phyloP scores from a whole-genome alignment of 2,888 invertebrate genomes.

The Synanthedon tipuliformis region DNA sequence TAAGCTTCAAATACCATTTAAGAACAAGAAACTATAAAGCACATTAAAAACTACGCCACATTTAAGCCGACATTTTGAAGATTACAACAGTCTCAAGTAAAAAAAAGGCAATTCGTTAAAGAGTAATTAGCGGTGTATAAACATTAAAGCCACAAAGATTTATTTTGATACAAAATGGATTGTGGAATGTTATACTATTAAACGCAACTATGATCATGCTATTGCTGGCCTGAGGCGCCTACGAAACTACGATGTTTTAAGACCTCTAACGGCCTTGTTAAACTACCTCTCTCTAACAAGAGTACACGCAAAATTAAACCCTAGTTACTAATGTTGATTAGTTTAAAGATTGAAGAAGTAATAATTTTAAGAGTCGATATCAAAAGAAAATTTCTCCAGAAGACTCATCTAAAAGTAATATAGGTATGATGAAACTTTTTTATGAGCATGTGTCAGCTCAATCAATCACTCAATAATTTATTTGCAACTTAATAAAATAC shows the following conservation, averaged over 20 bases:
- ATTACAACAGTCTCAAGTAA: neutral
- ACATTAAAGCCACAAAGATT: conserved; percentile 20
- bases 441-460: too few species aligned
- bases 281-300: too few species aligned
- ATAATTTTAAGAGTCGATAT: too few species aligned
- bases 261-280: conserved; percentile 23
- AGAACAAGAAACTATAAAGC: neutral
- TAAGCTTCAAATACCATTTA: neutral
- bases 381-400: too few species aligned
- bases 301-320: too few species aligned
- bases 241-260: conserved; percentile 18
- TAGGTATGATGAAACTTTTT: too few species aligned
- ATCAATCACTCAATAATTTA: too few species aligned
- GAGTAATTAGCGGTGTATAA: conserved; percentile 20
- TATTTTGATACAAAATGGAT: conserved; percentile 16
- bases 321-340: too few species aligned
- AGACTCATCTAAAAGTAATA: too few species aligned
- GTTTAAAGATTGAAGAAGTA: too few species aligned
- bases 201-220: conserved; percentile 15
- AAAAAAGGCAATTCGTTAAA: neutral
- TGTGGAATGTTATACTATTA: neutral
- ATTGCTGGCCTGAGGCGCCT: conserved; percentile 20
- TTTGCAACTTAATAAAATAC: too few species aligned
- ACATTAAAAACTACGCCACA: neutral
- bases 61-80: neutral